Percentiles rank a stretch among this genome's conserved stretches.
phyloP scores from a whole-genome alignment of 1,140 invertebrate species.

The Holotrichia oblita region DNA sequence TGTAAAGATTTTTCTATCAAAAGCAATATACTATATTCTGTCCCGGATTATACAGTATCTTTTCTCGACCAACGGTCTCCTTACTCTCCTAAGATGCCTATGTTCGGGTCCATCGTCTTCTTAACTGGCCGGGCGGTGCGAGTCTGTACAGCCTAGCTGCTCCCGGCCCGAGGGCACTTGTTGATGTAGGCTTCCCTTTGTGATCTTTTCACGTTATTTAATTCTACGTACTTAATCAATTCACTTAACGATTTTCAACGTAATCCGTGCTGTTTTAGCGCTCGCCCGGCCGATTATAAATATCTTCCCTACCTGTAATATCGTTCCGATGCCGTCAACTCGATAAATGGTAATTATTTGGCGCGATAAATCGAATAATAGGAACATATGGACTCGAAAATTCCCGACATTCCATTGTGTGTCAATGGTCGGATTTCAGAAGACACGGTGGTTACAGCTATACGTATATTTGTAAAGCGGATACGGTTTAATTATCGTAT shows the following conservation, averaged over 20 bases:
- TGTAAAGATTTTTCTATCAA: no score
- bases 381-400: slow-evolving; percentile 30
- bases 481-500: no score
- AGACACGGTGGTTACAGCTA: no score
- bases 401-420: slow-evolving; percentile 10
- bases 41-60: no score
- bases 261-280: slow-evolving; percentile 25
- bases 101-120: neutral
- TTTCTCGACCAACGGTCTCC: slow-evolving; percentile 12
- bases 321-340: slow-evolving; percentile 10
- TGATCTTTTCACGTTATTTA: slow-evolving; percentile 38
- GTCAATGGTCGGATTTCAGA: neutral
- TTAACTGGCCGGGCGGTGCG: slow-evolving; percentile 18
- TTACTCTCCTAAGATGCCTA: slow-evolving; percentile 8
- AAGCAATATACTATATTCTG: no score
- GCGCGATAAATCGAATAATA: slow-evolving; percentile 27
- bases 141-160: neutral
- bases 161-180: slow-evolving; percentile 32
- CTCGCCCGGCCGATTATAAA: slow-evolving; percentile 3
- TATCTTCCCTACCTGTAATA: slow-evolving; percentile 26
- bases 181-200: slow-evolving; percentile 38
- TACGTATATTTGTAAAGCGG: no score
- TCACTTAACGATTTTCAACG: slow-evolving; percentile 33
- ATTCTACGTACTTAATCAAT: slow-evolving; percentile 32
- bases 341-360: slow-evolving; percentile 22